A percentile compares a stretch with the other conserved stretches of the same genome.
These are phyloP conservation scores for Drosophila anomelani DNA, from an alignment of 2,888 invertebrate genomes.

Conservation along the genomic window DNA sequence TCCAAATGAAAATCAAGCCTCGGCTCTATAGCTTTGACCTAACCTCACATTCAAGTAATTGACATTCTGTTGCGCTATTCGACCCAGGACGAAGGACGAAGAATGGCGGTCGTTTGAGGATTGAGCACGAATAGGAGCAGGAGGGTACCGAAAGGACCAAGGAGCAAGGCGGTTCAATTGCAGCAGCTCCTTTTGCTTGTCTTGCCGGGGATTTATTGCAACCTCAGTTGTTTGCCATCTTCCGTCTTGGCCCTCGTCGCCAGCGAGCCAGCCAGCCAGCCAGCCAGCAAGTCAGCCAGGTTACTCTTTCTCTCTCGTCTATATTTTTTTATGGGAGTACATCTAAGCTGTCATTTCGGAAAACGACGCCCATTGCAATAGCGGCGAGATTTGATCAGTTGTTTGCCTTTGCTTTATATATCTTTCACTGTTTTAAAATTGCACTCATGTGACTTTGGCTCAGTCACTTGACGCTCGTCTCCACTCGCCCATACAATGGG, in stretches of 20 bases:
- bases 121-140: background rate
- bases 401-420: conserved; percentile 55
- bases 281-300: conserved; percentile 27
- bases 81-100: conserved; percentile 29
- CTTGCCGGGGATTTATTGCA: conserved; percentile 50
- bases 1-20: conserved; percentile 42
- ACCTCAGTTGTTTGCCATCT: conserved; percentile 51
- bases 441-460: conserved; percentile 50
- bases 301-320: conserved; percentile 21
- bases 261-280: conserved; percentile 6
- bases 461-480: conserved; percentile 34
- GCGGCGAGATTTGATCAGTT: conserved; percentile 60
- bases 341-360: conserved; percentile 45
- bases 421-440: conserved; percentile 55
- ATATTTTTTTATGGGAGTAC: conserved; percentile 41
- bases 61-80: conserved; percentile 57
- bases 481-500: conserved; percentile 40
- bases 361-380: conserved; percentile 44
- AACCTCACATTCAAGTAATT: conserved; percentile 53
- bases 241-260: conserved; percentile 23
- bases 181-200: conserved; percentile 47
- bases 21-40: conserved; percentile 44
- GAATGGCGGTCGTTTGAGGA: conserved; percentile 21
- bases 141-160: conserved; percentile 8
- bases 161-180: conserved; percentile 44